Evolutionary conservation across 2,888 invertebrate genomes (phyloP), one percentile per base, ranked within the genome.

Genomic region (Clitarchus hookeri): DNA sequence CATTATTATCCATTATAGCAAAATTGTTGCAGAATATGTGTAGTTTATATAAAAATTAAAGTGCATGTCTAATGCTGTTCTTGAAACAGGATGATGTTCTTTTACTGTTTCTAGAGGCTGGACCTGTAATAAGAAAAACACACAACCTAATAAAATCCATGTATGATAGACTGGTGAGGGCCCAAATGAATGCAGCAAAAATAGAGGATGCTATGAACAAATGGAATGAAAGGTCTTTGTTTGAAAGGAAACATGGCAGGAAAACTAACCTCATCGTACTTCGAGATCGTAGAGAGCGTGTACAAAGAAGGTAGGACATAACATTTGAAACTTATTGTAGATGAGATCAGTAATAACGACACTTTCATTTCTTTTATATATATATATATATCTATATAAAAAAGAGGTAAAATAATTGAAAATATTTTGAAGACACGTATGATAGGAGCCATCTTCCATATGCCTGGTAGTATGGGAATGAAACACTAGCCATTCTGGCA

Each of bases 201-300:
- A 93, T 96, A 0, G 90, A 94, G 1, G 90, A 91, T 0, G 93
- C 93, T 84, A 94, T 96, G 44, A 93, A 93, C 0, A 92, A 92
- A 0, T 98, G 98, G 97, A 95, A 95, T 0, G 93, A 94, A 88
- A 90, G 92, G 23, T 96, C 98, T 0, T 91, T 98, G 12, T 96
- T 96, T 90, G 94, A 95, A 89, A 92, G 98, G 36, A 96, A 95
- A 89, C 95, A 96, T 89, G 92, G 93, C 0, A 94, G 94, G 89
- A 93, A 93, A 13, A 93, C 93, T 78, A 91, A 93, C 88, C 90
- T 94, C 83, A 90, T 97, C 0, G 93, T 93, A 48, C 92, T 94
- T 2, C 91, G 91, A 8, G 95, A 95, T 88, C 91, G 94, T 26
- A 91, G 91, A 9, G 93, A 93, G 8, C 92, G 94, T 86, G 89